These are phyloP conservation scores for Xiphophorus maculatus DNA, from an alignment of 2,113 vertebrate genomes.

Conservation along the genomic window DNA sequence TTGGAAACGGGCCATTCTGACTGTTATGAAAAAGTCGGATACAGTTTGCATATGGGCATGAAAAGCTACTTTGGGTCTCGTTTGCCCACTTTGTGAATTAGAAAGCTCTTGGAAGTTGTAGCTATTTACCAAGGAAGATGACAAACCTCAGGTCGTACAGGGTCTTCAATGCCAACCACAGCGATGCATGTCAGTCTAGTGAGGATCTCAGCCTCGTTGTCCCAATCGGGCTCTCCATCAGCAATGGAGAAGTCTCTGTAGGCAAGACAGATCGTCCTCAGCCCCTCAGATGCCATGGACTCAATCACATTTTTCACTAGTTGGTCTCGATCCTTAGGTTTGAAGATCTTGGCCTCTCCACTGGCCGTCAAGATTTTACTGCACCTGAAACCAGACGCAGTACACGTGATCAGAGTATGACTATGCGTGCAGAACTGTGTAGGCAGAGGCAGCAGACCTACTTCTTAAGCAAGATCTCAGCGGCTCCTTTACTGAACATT, in stretches of 20 bases:
- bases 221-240: constrained; percentile 93
- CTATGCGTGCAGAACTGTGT: background rate
- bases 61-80: too few relatives aligned
- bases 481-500: constrained; percentile 98
- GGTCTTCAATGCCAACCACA: constrained; percentile 98
- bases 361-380: constrained; percentile 87
- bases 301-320: constrained; percentile 93
- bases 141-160: constrained; percentile 93
- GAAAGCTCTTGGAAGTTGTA: background rate
- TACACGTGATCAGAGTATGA: background rate
- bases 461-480: constrained; percentile 98
- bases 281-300: constrained; percentile 95
- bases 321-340: constrained; percentile 88
- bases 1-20: too few relatives aligned
- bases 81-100: too few relatives aligned
- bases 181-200: constrained; percentile 91
- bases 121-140: background rate
- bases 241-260: constrained; percentile 89
- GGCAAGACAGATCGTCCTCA: constrained; percentile 96
- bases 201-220: constrained; percentile 91
- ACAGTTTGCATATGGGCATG: too few relatives aligned
- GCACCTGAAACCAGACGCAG: constrained; percentile 81
- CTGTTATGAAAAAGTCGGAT: too few relatives aligned
- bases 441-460: constrained; percentile 69
- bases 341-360: constrained; percentile 88